These are phyloP conservation scores for Neomonachus schauinslandi DNA, from an alignment of 2,113 vertebrate species.

Conservation along the genomic window DNA sequence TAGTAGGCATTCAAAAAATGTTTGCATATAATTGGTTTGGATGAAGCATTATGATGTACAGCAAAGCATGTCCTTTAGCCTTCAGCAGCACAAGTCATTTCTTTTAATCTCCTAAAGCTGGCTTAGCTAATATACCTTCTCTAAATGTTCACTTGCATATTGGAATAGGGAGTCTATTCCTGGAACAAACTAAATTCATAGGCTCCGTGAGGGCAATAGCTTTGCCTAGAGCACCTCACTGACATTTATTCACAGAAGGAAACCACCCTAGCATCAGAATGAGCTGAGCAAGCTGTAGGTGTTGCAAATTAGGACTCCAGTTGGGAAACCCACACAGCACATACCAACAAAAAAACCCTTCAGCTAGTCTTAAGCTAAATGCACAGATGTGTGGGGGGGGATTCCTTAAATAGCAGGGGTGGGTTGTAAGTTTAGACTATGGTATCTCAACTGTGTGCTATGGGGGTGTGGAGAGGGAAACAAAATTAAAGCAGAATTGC, in stretches of 20 bases:
- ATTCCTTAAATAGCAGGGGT: conserved; percentile 65
- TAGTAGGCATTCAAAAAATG: conserved; percentile 14
- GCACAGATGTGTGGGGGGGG: conserved; percentile 69
- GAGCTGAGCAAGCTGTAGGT: conserved; percentile 63
- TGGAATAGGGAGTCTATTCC: conserved; percentile 49
- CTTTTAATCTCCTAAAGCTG: conserved; percentile 66
- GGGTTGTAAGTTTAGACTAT: conserved; percentile 68
- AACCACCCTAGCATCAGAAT: conserved; percentile 72
- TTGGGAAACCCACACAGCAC: conserved; percentile 65
- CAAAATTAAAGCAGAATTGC: background rate
- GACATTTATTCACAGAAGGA: conserved; percentile 69
- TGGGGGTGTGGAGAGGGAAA: background rate
- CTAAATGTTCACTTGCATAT: conserved; percentile 45
- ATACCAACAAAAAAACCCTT: conserved; percentile 34
- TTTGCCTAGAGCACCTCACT: conserved; percentile 63
- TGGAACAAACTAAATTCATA: conserved; percentile 65
- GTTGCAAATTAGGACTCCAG: conserved; percentile 65
- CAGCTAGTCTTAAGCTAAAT: conserved; percentile 51
- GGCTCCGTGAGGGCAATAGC: conserved; percentile 31
- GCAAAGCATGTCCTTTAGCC: conserved; percentile 22
- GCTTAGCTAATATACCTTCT: conserved; percentile 61
- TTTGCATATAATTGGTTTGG: conserved; percentile 11
- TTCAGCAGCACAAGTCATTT: conserved; percentile 40
- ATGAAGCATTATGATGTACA: conserved; percentile 49
- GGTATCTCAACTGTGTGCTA: conserved; percentile 7